These are phyloP conservation scores for Gymnobelideus leadbeateri DNA, from an alignment of 2,113 vertebrate genomes.

Conservation along the genomic window DNA sequence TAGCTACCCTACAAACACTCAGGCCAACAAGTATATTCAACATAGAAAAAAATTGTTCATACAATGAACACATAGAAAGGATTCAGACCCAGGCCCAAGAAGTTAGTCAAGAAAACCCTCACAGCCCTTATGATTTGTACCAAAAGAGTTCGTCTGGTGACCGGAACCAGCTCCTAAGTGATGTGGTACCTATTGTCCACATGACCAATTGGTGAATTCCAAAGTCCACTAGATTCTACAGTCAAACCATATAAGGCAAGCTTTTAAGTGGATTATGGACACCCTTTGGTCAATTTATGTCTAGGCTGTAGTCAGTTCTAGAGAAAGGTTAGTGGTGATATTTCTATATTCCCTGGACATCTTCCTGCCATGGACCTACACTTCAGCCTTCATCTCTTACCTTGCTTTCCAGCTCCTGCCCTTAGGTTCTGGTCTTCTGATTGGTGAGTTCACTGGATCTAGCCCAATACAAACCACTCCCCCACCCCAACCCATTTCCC, in stretches of 20 bases:
- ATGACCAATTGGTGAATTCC: not conserved
- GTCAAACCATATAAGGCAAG: not conserved
- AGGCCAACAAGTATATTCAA: not conserved
- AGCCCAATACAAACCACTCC: not conserved
- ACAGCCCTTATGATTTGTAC: not conserved
- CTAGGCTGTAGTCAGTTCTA: not conserved
- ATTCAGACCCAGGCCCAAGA: not conserved
- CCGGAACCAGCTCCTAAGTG: not conserved
- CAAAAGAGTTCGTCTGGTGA: not conserved
- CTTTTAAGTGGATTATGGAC: not conserved
- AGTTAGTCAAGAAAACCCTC: not conserved
- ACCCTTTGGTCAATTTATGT: not conserved
- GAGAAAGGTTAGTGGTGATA: not conserved
- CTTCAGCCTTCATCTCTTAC: not conserved
- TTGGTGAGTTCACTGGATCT: not conserved
- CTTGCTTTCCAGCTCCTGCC: not conserved
- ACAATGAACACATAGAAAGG: not conserved
- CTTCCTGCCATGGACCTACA: not conserved
- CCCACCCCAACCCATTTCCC: not conserved
- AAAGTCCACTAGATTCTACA: not conserved
- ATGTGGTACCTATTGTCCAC: not conserved
- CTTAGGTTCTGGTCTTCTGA: not conserved
- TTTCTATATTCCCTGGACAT: not conserved
- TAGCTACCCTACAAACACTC: no score
- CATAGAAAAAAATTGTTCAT: not conserved